Evolutionary conservation across 2,888 invertebrate species (phyloP).

Genomic region (Plusia festucae): DNA sequence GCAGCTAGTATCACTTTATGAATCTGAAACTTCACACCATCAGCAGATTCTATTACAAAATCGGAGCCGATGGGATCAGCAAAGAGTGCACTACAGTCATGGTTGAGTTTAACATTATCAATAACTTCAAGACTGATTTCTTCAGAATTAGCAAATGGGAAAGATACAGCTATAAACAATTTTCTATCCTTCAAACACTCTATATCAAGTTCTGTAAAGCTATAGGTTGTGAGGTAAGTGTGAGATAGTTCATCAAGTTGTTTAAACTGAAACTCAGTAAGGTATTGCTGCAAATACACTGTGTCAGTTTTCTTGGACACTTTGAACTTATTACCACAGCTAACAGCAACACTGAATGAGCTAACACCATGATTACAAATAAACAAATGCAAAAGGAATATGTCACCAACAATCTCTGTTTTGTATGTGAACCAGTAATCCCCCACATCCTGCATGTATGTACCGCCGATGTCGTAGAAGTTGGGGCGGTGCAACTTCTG

Average conservation of each 20-base stretch:
- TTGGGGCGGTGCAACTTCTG: conserved; percentile 78
- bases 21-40: conserved; percentile 77
- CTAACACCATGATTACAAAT: conserved; percentile 71
- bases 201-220: conserved; percentile 74
- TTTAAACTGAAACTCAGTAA: conserved; percentile 66
- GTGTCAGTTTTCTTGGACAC: conserved; percentile 68
- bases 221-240: conserved; percentile 73
- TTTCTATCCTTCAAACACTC: conserved; percentile 73
- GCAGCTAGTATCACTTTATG: conserved; percentile 77
- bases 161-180: conserved; percentile 73
- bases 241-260: conserved; percentile 54
- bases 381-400: conserved; percentile 79
- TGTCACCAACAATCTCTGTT: conserved; percentile 72
- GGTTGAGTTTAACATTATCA: conserved; percentile 65
- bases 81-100: conserved; percentile 75
- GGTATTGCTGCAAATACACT: conserved; percentile 66
- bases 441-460: conserved; percentile 73
- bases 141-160: conserved; percentile 56
- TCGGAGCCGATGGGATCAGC: conserved; percentile 78
- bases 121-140: conserved; percentile 58
- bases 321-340: conserved; percentile 65
- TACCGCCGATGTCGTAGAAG: conserved; percentile 82
- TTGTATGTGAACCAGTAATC: conserved; percentile 80
- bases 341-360: conserved; percentile 69
- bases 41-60: conserved; percentile 80